Evolutionary conservation across 2,113 vertebrate species (phyloP).

Genomic region (Herpailurus yagouaroundi): DNA sequence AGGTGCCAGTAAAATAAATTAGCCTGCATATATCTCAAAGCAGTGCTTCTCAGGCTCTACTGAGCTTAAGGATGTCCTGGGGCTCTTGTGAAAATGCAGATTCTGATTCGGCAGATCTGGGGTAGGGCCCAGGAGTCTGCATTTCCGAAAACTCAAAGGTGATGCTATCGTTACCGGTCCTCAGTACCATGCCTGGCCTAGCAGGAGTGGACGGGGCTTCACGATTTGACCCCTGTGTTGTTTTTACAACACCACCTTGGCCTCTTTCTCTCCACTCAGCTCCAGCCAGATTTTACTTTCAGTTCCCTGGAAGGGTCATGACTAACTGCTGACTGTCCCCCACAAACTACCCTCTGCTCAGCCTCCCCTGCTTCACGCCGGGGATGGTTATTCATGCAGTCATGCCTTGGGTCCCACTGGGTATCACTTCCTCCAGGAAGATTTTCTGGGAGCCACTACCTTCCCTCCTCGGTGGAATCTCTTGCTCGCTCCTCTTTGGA

Average conservation of each 20-base stretch:
- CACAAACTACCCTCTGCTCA: not conserved
- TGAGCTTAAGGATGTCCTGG: not conserved
- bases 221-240: not conserved
- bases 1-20: not conserved
- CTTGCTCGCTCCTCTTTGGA: not conserved
- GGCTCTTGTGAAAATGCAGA: not conserved
- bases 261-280: not conserved
- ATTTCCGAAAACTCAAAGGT: not conserved
- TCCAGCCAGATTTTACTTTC: not conserved
- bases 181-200: not conserved
- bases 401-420: not conserved
- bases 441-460: not conserved
- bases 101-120: not conserved
- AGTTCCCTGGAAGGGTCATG: not conserved
- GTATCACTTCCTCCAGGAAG: not conserved
- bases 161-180: not conserved
- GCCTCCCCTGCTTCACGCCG: not conserved
- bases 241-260: not conserved
- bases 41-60: not conserved
- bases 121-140: not conserved
- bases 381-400: not conserved
- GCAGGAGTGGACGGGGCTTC: not conserved
- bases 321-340: not conserved
- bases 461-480: not conserved
- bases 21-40: not conserved